Conservation (phyloP, 2,113 vertebrate species). For the Connochaetes taurinus region DNA sequence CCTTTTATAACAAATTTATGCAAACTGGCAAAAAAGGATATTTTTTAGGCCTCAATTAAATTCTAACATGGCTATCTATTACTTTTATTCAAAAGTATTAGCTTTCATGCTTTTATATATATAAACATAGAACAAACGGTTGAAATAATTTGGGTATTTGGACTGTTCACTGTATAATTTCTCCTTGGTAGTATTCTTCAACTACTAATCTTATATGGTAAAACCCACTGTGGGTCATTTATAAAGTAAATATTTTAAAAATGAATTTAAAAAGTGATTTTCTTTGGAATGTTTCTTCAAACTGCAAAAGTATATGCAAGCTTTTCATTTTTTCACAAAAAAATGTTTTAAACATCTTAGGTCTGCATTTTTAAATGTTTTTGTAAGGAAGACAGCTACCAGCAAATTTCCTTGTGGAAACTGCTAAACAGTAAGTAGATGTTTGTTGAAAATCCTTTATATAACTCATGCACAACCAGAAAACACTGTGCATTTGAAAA, state of each 20-base stretch:
- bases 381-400: constrained; percentile 5
- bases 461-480: neutral
- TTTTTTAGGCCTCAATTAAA: neutral
- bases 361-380: constrained; percentile 34
- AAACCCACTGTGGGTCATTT: constrained; percentile 41
- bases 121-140: neutral
- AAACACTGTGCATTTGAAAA: neutral
- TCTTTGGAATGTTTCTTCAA: constrained; percentile 16
- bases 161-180: constrained; percentile 32
- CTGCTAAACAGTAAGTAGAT: neutral
- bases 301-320: neutral
- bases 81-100: constrained; percentile 32
- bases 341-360: constrained; percentile 29
- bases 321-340: constrained; percentile 29
- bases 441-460: constrained; percentile 7
- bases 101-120: neutral
- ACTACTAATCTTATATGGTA: constrained; percentile 39
- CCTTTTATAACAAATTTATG: constrained; percentile 33
- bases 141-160: constrained; percentile 37
- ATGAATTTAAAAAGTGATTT: constrained; percentile 14
- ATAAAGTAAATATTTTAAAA: constrained; percentile 46
- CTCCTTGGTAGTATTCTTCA: neutral
- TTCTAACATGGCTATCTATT: constrained; percentile 40
- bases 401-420: constrained; percentile 17
- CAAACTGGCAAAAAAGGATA: neutral